Evolutionary conservation across 1,140 invertebrate genomes (phyloP).

Genomic region (Calliopsis andreniformis): DNA sequence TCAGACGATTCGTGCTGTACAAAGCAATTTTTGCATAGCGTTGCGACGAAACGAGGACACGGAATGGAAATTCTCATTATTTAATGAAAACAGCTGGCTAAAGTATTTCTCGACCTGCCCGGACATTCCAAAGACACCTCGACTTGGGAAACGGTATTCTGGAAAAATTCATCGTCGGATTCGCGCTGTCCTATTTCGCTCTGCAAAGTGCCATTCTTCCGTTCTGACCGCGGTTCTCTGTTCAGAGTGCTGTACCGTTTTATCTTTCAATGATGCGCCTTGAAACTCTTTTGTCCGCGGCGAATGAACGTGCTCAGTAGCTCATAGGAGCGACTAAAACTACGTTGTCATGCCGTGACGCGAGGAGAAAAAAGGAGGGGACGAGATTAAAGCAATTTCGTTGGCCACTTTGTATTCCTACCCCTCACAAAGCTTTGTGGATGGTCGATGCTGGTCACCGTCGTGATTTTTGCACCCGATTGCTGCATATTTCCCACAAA

Average conservation of each 20-base stretch:
- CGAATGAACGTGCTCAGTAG: constrained; percentile 23
- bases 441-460: constrained; percentile 1
- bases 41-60: neutral
- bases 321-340: constrained; percentile 18
- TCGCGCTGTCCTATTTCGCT: neutral
- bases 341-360: constrained; percentile 1
- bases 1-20: neutral
- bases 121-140: neutral
- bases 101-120: neutral
- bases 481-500: neutral
- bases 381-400: constrained; percentile 54
- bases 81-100: neutral
- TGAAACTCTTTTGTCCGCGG: constrained; percentile 36
- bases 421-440: constrained; percentile 40
- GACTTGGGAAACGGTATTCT: neutral
- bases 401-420: constrained; percentile 39
- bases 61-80: neutral
- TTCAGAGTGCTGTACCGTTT: neutral
- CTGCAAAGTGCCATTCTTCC: constrained; percentile 15
- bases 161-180: constrained; percentile 22
- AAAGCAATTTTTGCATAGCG: neutral
- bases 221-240: neutral
- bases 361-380: constrained; percentile 4
- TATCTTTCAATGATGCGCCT: constrained; percentile 49
- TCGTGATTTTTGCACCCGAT: neutral